Evolutionary conservation across 2,888 invertebrate genomes (phyloP).

Genomic region (Phoronis australis): DNA sequence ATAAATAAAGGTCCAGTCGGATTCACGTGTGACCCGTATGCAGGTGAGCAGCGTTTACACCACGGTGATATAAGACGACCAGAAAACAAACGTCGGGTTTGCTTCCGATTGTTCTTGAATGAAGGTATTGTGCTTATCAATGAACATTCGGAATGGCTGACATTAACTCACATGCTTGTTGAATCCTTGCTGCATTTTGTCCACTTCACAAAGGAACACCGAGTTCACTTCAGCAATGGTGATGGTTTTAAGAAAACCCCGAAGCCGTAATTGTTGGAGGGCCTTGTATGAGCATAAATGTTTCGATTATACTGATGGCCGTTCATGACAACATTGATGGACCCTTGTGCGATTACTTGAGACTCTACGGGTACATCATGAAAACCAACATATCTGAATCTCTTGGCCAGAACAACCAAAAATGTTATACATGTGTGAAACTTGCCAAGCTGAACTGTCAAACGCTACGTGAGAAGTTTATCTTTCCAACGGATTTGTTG

Average conservation of each 20-base stretch:
- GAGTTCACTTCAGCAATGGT: too few relatives aligned
- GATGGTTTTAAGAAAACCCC: too few relatives aligned
- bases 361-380: slow-evolving; percentile 9
- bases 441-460: slow-evolving; percentile 6
- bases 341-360: slow-evolving; percentile 4
- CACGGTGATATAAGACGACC: slow-evolving; percentile 7
- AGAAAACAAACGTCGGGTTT: slow-evolving; percentile 4
- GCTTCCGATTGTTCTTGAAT: not conserved
- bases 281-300: slow-evolving; percentile 5
- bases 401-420: slow-evolving; percentile 7
- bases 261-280: too few relatives aligned
- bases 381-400: slow-evolving; percentile 9
- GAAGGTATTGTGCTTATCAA: not conserved
- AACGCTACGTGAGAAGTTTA: not conserved
- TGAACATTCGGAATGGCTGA: not conserved
- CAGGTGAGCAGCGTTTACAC: slow-evolving; percentile 6
- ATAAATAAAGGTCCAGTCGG: slow-evolving; percentile 9
- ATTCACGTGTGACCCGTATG: slow-evolving; percentile 6
- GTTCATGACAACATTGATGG: slow-evolving; percentile 6
- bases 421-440: slow-evolving; percentile 9
- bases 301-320: slow-evolving; percentile 10
- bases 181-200: too few relatives aligned
- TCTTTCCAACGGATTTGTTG: slow-evolving; percentile 9
- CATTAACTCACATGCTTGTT: too few relatives aligned
- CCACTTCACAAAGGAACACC: too few relatives aligned